Percentiles rank a stretch among this genome's conserved stretches.
Evolutionary conservation across 2,888 invertebrate species (phyloP).

Genomic region (Chouioia cunea): DNA sequence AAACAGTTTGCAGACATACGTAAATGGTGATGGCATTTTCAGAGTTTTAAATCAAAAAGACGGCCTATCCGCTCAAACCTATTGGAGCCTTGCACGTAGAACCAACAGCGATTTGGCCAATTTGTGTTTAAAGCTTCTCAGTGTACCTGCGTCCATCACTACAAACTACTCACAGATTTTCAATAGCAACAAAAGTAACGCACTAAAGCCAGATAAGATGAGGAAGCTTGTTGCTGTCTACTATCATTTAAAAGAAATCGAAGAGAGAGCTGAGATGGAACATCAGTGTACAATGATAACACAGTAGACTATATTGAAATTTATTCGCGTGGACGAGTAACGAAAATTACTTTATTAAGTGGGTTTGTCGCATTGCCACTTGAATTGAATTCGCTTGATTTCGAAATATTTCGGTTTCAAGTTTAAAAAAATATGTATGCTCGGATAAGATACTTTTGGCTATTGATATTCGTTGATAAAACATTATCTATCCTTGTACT

Average conservation of each 20-base stretch:
- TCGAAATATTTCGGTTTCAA: too few species aligned
- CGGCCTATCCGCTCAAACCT: slow-evolving; percentile 39
- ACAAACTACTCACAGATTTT: slow-evolving; percentile 40
- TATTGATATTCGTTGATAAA: too few species aligned
- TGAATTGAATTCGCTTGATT: too few species aligned
- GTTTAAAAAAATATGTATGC: too few species aligned
- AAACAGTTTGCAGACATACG: slow-evolving; percentile 42
- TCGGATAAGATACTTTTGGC: too few species aligned
- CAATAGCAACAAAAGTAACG: slow-evolving; percentile 36
- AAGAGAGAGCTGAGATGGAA: slow-evolving; percentile 35
- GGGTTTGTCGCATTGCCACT: too few species aligned
- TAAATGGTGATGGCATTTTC: slow-evolving; percentile 45
- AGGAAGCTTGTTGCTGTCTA: slow-evolving; percentile 46
- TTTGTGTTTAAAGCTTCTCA: slow-evolving; percentile 39
- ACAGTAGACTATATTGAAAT: too few species aligned
- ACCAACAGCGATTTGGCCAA: slow-evolving; percentile 35
- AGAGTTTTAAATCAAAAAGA: slow-evolving; percentile 43
- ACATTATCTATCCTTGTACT: too few species aligned
- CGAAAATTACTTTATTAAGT: slow-evolving; percentile 1
- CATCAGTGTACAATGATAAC: too few species aligned
- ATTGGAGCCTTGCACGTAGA: slow-evolving; percentile 45
- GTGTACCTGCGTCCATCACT: slow-evolving; percentile 43
- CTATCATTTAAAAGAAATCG: slow-evolving; percentile 43
- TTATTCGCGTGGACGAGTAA: background rate
- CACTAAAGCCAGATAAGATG: slow-evolving; percentile 40